Evolutionary conservation across 2,888 invertebrate species (phyloP).

Genomic region (Mantis religiosa): DNA sequence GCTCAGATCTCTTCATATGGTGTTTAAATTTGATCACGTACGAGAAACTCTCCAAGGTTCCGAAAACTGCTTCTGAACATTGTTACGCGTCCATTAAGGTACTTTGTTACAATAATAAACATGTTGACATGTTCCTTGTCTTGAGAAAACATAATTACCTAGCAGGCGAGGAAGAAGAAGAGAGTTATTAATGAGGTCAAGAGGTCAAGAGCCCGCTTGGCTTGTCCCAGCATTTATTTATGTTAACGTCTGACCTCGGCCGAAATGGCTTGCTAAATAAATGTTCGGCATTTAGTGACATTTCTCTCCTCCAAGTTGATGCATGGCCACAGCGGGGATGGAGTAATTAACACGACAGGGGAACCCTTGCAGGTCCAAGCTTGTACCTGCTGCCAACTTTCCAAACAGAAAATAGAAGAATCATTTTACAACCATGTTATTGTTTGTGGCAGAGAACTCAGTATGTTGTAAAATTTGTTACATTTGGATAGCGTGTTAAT

Average conservation of each 20-base stretch:
- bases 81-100: not conserved
- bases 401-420: not conserved
- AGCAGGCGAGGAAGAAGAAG: not conserved
- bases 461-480: not conserved
- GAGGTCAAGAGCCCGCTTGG: not conserved
- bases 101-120: not conserved
- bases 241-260: not conserved
- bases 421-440: not conserved
- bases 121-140: not conserved
- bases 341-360: not conserved
- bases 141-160: not conserved
- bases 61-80: not conserved
- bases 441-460: not conserved
- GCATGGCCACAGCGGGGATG: not conserved
- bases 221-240: conserved; percentile 2
- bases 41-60: not conserved
- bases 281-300: not conserved
- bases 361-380: not conserved
- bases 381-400: not conserved
- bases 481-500: too few species aligned
- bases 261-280: not conserved
- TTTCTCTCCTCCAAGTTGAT: not conserved
- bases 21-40: too few species aligned
- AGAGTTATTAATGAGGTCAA: not conserved
- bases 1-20: too few species aligned